Evolutionary conservation across 1,140 invertebrate genomes (phyloP).

Genomic region (Gerris buenoi): DNA sequence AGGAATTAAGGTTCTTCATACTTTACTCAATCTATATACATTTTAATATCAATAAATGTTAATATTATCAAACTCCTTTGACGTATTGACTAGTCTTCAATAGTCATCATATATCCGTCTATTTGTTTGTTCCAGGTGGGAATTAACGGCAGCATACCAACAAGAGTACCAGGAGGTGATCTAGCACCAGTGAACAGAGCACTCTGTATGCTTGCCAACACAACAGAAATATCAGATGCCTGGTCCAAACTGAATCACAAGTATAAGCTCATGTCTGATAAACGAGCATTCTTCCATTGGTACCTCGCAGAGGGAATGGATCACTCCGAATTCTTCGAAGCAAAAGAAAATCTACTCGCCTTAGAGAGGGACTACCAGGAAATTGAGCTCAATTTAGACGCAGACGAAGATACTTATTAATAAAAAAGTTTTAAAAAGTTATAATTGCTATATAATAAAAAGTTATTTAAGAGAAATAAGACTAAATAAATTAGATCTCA

Average conservation of each 20-base stretch:
- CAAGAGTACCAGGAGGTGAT: constrained; percentile 20
- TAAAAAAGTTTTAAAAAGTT: too few relatives aligned
- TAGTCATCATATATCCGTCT: background rate
- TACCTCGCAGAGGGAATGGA: constrained; percentile 77
- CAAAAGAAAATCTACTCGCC: constrained; percentile 68
- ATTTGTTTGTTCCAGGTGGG: too few relatives aligned
- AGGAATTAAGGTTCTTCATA: constrained; percentile 13
- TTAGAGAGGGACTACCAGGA: constrained; percentile 59
- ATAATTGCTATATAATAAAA: too few relatives aligned
- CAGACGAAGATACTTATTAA: too few relatives aligned
- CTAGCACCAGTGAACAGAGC: constrained; percentile 27
- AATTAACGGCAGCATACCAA: constrained; percentile 21
- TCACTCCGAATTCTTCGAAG: constrained; percentile 71
- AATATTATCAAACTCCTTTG: background rate
- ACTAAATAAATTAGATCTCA: too few relatives aligned
- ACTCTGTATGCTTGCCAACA: constrained; percentile 68
- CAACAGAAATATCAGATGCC: constrained; percentile 62
- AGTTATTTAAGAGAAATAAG: too few relatives aligned
- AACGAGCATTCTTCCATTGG: constrained; percentile 74
- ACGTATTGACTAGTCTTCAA: background rate
- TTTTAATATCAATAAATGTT: background rate
- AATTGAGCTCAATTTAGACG: too few relatives aligned
- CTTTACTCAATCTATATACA: too few relatives aligned
- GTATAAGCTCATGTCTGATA: constrained; percentile 70
- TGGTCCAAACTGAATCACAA: constrained; percentile 67